Evolutionary conservation across 2,888 invertebrate species (phyloP), one percentile per base, ranked within the genome.

Genomic region (Apamea crenata): DNA sequence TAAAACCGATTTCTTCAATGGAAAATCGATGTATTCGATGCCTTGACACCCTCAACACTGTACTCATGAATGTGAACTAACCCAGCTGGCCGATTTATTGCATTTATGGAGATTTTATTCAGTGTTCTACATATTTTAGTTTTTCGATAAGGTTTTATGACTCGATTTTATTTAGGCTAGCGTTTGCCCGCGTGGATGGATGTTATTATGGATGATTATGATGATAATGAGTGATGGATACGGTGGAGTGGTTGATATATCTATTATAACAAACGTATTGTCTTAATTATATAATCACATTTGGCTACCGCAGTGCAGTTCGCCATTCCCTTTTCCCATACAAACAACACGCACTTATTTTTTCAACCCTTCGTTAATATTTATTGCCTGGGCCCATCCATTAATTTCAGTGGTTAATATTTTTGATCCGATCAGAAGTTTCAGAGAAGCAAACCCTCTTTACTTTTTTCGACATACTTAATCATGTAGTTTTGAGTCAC

Each of bases 41-140:
- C 32, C 18, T 80, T 59, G 59, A 61, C 59, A 25, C 21, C 29
- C 21, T 61, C n/a, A 36, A 66, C n/a, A 70, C 63, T 63, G 4
- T 36, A 53, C n/a, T 25, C n/a, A 47, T 44, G 29, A 68, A 81
- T 53, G 73, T 61, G 21, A 81, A 68, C 73, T 63, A 73, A 44
- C 40, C 8, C 32, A 80, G 32, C 16, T 47, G 21, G 36, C 12
- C 8, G 14, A 32, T 18, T 63, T 79, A 40, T 50, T 25, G 18
- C 18, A 40, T 75, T 18, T 25, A 63, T 18, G 36, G 29, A 21
- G 0, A 29, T 12, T 74, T 36, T 29, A 40, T 77, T 36, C 12
- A 56, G 25, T 56, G 18, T n/a, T 56, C 1, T 74, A 32, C 5
- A 40, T 44, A 53, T 59, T 75, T 32, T 8, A 44, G 14, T 36